Evolutionary conservation across 2,113 vertebrate genomes (phyloP), one percentile per base, ranked within the genome.

Genomic region (Paracanthobrama guichenoti): DNA sequence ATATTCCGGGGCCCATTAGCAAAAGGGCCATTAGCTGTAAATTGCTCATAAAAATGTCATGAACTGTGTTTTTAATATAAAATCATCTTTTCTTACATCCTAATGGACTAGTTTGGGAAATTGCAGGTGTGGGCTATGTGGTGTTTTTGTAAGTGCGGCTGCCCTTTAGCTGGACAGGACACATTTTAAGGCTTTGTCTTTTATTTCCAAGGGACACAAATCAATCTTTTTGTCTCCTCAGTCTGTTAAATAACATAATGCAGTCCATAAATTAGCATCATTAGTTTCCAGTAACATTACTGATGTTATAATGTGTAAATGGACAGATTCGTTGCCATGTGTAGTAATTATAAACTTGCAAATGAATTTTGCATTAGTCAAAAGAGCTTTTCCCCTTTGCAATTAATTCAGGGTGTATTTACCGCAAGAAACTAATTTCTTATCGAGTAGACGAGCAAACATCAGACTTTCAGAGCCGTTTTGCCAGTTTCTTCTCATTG

Each of bases 201-300:
- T 55, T 79, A 64, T 79, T 81, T 39, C 44, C 31, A 62, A 82
- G 7, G 3, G 4, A 11, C 20, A 22, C 14, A 24, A 76, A 81
- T 42, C 12, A 64, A 53, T 72, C 14, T 75, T 79, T 77, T 64
- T 28, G 42, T 82, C 62, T 62, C 39, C 22, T 4, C 28, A 12
- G 74, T 46, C 16, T 82, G 66, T 79, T 85, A 72, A 82, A 84
- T 62, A 62, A 71, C 72, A 62, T 82, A 87, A 79, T 79, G 55
- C 16, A 71, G 79, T 72, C 53, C 74, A 57, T 57, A 78, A 75
- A 66, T 74, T 77, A 82, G 79, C 24, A 3, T 60, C 83, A 82
- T 85, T 87, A 85, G 28, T 71, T 76, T 64, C 71, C 50, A 79
- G 67, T 85, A 44, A 79, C 72, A 78, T 81, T 67, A 50, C 16